phyloP scores from a whole-genome alignment of 2,113 vertebrate genomes.

The Cyanistes caeruleus region DNA sequence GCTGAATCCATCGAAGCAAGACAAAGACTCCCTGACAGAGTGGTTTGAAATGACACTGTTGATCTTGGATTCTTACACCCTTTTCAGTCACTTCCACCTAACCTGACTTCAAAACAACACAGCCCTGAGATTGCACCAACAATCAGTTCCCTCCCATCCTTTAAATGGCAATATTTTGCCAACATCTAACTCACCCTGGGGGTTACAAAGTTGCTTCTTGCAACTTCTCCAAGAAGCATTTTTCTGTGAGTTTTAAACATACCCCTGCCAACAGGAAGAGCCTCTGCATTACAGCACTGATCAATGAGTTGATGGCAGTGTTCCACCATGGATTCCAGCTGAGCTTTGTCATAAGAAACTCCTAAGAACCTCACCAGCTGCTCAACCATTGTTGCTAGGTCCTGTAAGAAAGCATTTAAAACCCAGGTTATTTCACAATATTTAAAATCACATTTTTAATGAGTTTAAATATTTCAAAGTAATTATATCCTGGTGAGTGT shows the following conservation, averaged over 20 bases:
- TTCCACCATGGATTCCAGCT: conserved; percentile 90
- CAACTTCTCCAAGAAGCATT: not conserved
- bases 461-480: not conserved
- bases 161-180: not conserved
- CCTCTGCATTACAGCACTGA: conserved; percentile 94
- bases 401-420: conserved; percentile 75
- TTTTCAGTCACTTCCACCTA: not conserved
- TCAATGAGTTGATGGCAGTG: conserved; percentile 96
- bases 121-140: not conserved
- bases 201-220: not conserved
- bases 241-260: conserved; percentile 18
- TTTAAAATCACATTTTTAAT: not conserved
- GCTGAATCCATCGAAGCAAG: not conserved
- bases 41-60: not conserved
- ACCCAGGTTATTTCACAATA: not conserved
- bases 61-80: not conserved
- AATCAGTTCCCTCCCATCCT: not conserved
- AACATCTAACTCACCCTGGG: not conserved
- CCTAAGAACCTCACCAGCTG: conserved; percentile 91
- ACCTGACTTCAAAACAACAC: not conserved
- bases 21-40: not conserved
- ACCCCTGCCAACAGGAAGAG: conserved; percentile 93
- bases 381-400: conserved; percentile 88
- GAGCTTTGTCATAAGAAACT: conserved; percentile 92
- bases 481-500: not conserved